Percentiles rank a stretch among this genome's conserved stretches.
phyloP scores from a whole-genome alignment of 2,888 invertebrate species.

The Autographa pulchrina region DNA sequence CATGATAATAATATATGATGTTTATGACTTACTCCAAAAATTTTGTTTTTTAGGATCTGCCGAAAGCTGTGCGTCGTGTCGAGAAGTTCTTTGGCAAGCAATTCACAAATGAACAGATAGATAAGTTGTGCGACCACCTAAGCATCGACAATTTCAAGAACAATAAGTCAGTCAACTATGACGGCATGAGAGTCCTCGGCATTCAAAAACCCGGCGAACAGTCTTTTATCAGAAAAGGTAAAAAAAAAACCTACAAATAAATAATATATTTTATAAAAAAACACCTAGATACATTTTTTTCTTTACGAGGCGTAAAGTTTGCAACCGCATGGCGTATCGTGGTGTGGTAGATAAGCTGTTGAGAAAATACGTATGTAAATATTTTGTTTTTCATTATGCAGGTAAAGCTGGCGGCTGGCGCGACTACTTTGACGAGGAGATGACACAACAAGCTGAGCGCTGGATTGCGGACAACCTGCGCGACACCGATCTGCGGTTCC shows the following conservation, averaged over 20 bases:
- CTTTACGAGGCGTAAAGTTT: too few relatives aligned
- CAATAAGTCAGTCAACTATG: constrained; percentile 94
- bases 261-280: too few relatives aligned
- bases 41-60: constrained; percentile 88
- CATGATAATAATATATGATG: too few relatives aligned
- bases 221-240: constrained; percentile 92
- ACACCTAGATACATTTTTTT: too few relatives aligned
- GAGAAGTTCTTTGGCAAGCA: constrained; percentile 90
- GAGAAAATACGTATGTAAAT: background rate
- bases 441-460: constrained; percentile 91
- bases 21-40: background rate
- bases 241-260: too few relatives aligned
- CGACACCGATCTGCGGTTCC: constrained; percentile 90
- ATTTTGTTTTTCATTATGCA: constrained; percentile 42
- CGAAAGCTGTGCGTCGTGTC: constrained; percentile 88
- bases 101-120: constrained; percentile 89
- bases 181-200: constrained; percentile 90
- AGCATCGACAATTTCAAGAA: constrained; percentile 94
- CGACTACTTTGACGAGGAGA: constrained; percentile 91
- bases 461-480: constrained; percentile 92
- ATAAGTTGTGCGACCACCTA: constrained; percentile 91
- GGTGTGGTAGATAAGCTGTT: too few relatives aligned
- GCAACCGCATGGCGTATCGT: too few relatives aligned
- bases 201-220: constrained; percentile 89
- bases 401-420: constrained; percentile 93